Evolutionary conservation across 2,888 invertebrate species (phyloP), one percentile per base, ranked within the genome.

Genomic region (Nephrotoma guestfalica): DNA sequence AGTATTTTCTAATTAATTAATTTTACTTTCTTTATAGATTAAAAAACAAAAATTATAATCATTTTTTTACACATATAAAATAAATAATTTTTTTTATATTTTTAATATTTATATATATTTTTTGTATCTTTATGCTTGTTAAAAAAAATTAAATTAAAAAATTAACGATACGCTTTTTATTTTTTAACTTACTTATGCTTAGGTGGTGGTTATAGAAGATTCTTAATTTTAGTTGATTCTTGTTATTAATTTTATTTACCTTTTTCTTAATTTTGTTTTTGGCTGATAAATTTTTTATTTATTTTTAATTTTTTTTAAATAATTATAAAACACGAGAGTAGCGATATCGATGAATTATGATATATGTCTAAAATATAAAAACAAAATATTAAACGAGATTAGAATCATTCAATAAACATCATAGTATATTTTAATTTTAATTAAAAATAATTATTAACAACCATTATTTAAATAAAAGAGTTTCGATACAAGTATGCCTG

Each of bases 271-370:
- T 71, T 71, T 71, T 71, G 71, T 71, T 71, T 71, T 71, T 84
- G 84, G 84, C 84, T 84, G 84, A 84, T 84, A 84, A 84, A 41
- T 15, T 84, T 41, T 84, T 71, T 9, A 71, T 71, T 30, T 57
- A 41, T 15, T 84, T 41, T 84, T 71, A 9, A 71, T 71, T 30
- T 57, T 57, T 84, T 84, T 84, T 41, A 84, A 41, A 41, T 84
- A 84, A 84, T 41, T 84, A 84, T 84, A 41, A 84, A 84, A 84
- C 84, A 84, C 84, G 84, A 84, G 84, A 84, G 84, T 84, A 84
- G 84, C 84, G 84, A 84, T 84, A 84, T 41, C 84, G 84, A 42
- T 84, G 42, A 84, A 41, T 84, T 84, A 84, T 84, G 41, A 84
- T 84, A 84, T 41, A 41, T 84, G 15, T 84, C 84, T 84, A 84